phyloP scores from a whole-genome alignment of 2,888 invertebrate genomes.

The Minunthozetes semirufus region DNA sequence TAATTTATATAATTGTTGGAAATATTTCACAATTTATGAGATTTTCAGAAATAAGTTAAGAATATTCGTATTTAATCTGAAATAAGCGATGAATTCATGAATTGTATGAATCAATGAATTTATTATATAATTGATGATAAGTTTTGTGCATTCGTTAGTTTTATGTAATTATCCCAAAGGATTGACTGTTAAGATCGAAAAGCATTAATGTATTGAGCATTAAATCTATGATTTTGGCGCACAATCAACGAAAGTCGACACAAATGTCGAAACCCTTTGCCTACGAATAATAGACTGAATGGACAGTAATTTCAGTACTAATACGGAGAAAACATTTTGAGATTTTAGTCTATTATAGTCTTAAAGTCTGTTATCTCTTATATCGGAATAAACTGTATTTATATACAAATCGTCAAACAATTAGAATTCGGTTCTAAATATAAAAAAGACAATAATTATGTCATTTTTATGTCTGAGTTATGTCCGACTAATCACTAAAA shows the following conservation, averaged over 20 bases:
- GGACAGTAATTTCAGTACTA: constrained; percentile 16
- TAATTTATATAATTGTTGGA: no score
- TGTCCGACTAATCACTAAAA: background rate
- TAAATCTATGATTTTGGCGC: constrained; percentile 24
- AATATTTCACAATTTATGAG: no score
- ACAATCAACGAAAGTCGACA: background rate
- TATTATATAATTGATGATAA: background rate
- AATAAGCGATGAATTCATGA: no score
- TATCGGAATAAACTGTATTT: background rate
- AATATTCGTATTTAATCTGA: no score
- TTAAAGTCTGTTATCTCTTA: no score
- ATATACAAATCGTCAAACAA: background rate
- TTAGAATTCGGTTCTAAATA: background rate
- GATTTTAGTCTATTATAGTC: constrained; percentile 23
- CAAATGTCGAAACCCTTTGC: constrained; percentile 1
- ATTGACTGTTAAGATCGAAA: background rate
- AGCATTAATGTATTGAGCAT: constrained; percentile 27
- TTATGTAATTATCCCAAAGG: background rate
- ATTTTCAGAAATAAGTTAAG: no score
- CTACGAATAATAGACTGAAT: constrained; percentile 17
- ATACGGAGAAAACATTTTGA: background rate
- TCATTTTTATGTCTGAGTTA: background rate
- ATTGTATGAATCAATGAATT: no score
- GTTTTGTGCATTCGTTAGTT: background rate
- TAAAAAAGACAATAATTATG: background rate